Conservation (phyloP, 2,113 vertebrate genomes). For the Otis tarda region DNA sequence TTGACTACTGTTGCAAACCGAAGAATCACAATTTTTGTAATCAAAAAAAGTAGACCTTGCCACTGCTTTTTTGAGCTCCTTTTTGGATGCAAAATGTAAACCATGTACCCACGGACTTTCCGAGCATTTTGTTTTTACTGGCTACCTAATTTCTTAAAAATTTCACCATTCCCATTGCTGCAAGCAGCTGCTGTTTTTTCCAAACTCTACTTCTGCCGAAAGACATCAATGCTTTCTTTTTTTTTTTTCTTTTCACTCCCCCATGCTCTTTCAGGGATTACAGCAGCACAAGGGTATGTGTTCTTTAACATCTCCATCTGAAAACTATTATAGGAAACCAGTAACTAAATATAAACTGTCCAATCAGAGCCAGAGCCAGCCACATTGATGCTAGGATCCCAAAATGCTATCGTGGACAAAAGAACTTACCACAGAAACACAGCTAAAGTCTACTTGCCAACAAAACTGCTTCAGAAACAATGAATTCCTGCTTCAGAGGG, state of each 20-base stretch:
- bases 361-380: background rate
- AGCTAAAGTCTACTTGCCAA: background rate
- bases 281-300: slow-evolving; percentile 48
- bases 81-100: background rate
- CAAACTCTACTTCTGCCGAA: background rate
- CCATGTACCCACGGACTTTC: background rate
- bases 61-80: background rate
- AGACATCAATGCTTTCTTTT: background rate
- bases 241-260: background rate
- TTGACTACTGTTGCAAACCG: background rate
- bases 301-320: slow-evolving; percentile 53
- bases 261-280: slow-evolving; percentile 5
- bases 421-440: slow-evolving; percentile 34
- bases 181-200: background rate
- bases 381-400: slow-evolving; percentile 19
- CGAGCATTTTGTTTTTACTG: background rate
- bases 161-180: background rate
- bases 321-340: slow-evolving; percentile 61
- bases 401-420: slow-evolving; percentile 41
- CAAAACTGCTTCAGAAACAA: background rate
- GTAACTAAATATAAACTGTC: slow-evolving; percentile 56
- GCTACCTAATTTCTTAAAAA: background rate
- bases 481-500: background rate
- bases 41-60: background rate
- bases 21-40: background rate